A percentile compares a stretch with the other conserved stretches of the same genome.
Evolutionary conservation across 2,888 invertebrate genomes (phyloP).

Genomic region (Iselma pallidipennis): DNA sequence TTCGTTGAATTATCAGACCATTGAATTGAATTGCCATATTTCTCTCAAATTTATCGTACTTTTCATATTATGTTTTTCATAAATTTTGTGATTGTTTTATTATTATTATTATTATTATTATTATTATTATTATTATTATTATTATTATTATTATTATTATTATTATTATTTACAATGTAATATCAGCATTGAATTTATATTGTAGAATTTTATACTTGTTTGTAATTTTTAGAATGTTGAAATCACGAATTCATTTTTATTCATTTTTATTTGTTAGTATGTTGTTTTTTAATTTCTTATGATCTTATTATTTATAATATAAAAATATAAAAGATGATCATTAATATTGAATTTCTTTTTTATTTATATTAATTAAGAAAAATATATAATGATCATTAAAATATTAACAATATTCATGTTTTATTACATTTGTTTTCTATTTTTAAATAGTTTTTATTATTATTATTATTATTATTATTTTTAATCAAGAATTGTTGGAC

Average conservation of each 20-base stretch:
- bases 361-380: constrained; percentile 17
- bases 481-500: constrained; percentile 10
- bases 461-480: constrained; percentile 11
- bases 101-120: constrained; percentile 1
- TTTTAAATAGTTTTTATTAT: constrained; percentile 37
- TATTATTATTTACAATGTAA: constrained; percentile 50
- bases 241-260: constrained; percentile 42
- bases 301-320: constrained; percentile 45
- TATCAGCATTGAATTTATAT: constrained; percentile 43
- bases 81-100: constrained; percentile 5
- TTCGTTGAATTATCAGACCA: constrained; percentile 78
- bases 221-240: constrained; percentile 47
- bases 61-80: constrained; percentile 7
- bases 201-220: constrained; percentile 54
- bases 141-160: constrained; percentile 40
- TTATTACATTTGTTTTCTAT: constrained; percentile 36
- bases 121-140: neutral
- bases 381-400: constrained; percentile 26
- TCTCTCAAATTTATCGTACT: constrained; percentile 15
- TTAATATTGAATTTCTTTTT: constrained; percentile 41
- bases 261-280: constrained; percentile 51
- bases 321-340: constrained; percentile 49
- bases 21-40: constrained; percentile 46
- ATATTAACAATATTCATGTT: constrained; percentile 39
- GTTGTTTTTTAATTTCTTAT: constrained; percentile 42